Base-by-base conservation (phyloP, 2,797 vertebrate genomes). In the Neosalanx taihuensis region DNA sequence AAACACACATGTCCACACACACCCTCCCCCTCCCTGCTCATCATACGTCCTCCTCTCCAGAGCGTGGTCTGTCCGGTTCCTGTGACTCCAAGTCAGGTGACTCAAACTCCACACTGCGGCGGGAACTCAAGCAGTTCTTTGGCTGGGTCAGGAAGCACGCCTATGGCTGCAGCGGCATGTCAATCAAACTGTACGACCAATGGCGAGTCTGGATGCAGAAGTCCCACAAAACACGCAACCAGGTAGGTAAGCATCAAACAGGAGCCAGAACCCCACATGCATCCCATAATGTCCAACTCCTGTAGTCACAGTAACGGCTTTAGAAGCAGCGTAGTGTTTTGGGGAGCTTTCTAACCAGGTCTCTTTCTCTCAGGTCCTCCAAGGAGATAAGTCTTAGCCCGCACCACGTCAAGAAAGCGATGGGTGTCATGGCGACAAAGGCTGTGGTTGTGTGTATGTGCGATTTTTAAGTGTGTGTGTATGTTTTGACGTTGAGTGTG, bases 131-230 rank as follows among this genome's bases (percentile, higher is more conserved):
- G 91, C 97, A 99, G 92, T 98, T 99, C 81, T 96, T 99, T n/a
- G 95, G 96, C 75, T 98, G 97, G 97, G 96, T 97, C 80, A 94
- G 97, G 83, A 99, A 99, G 76, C 96, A 98, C 68, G 94, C 96
- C 20, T 97, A 97, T 70, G 94, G 95, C 82, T 99, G 97, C 90
- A 95, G 95, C 79, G 96, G 96, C 85, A 95, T 99, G 83, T 97
- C 96, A 90, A 98, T 99, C 94, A 98, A 98, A 82, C 90, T 98
- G 69, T 99, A 99, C 35, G 97, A 99, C 93, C 97, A 98, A 92
- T 99, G 97, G 97, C 90, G 97, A 46, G 96, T 97, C 81, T 95
- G 96, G 92, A 94, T 98, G 93, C 97, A 99, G 92, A 99, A 99
- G 89, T 96, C 96, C 33, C 97, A 98, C 91, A 98, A 98, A 94